phyloP scores from a whole-genome alignment of 2,113 vertebrate species.

The Aythya baeri region DNA sequence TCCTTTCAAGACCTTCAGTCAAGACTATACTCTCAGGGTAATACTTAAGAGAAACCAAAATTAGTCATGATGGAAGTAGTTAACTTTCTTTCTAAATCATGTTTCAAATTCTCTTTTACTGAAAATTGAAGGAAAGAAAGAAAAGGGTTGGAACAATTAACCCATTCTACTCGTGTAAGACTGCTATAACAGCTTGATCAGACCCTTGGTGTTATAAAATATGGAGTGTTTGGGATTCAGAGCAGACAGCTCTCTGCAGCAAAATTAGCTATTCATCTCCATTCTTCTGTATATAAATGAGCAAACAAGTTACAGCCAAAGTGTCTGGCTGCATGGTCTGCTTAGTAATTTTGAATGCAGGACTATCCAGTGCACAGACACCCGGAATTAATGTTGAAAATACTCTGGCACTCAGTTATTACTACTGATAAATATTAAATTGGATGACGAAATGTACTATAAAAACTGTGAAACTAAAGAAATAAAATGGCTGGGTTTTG shows the following conservation, averaged over 20 bases:
- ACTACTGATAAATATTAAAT: constrained; percentile 47
- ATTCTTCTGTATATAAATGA: constrained; percentile 69
- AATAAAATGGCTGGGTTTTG: not conserved
- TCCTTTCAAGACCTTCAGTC: not conserved
- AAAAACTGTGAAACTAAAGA: constrained; percentile 23
- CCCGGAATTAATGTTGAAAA: constrained; percentile 61
- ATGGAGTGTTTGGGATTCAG: constrained; percentile 49
- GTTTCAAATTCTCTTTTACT: constrained; percentile 71
- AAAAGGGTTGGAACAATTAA: constrained; percentile 77
- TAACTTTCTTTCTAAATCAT: constrained; percentile 77
- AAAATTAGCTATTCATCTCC: constrained; percentile 75
- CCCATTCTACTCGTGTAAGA: constrained; percentile 61
- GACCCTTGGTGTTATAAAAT: constrained; percentile 32
- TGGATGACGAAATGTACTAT: constrained; percentile 37
- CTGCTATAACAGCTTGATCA: constrained; percentile 49
- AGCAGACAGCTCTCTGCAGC: constrained; percentile 58
- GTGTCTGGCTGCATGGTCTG: constrained; percentile 47
- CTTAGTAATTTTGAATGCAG: constrained; percentile 59
- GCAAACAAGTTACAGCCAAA: constrained; percentile 67
- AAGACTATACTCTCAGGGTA: constrained; percentile 45
- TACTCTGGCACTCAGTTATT: constrained; percentile 36
- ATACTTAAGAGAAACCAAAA: constrained; percentile 77
- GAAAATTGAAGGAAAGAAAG: not conserved
- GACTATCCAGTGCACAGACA: constrained; percentile 47
- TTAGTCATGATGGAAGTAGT: constrained; percentile 70